Percentiles rank a stretch among this genome's conserved stretches.
phyloP scores from a whole-genome alignment of 1,140 invertebrate species.

The Bursaphelenchus mucronatus region DNA sequence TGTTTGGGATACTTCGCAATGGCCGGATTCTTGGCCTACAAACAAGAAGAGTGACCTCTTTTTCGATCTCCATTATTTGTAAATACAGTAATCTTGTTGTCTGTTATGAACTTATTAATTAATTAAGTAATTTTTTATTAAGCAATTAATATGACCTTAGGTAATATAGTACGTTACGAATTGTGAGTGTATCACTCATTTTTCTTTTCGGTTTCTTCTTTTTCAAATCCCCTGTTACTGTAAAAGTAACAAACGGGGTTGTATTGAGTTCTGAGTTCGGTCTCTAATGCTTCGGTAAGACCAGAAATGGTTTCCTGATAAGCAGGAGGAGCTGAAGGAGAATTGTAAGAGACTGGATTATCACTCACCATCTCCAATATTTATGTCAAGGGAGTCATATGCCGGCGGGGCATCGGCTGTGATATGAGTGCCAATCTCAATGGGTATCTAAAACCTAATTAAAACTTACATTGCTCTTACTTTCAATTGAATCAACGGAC shows the following conservation, averaged over 20 bases:
- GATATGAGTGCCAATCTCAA: slow-evolving; percentile 25
- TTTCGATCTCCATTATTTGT: background rate
- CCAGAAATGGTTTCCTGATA: background rate
- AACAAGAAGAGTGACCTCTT: background rate
- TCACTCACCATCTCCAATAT: slow-evolving; percentile 7
- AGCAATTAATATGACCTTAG: no score
- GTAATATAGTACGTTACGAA: no score
- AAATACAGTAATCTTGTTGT: background rate
- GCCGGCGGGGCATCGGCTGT: slow-evolving; percentile 25
- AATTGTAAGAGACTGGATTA: background rate
- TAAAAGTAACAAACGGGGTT: no score
- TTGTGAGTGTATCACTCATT: no score
- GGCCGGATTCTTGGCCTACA: background rate
- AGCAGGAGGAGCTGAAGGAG: background rate
- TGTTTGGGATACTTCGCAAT: slow-evolving; percentile 9
- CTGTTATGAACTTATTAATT: background rate
- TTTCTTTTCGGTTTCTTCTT: no score
- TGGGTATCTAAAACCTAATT: slow-evolving; percentile 9
- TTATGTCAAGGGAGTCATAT: slow-evolving; percentile 12
- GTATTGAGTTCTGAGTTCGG: no score
- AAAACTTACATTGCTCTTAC: background rate
- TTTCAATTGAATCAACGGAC: slow-evolving; percentile 20
- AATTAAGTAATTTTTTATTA: background rate
- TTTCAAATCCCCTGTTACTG: no score
- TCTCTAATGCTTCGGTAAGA: background rate